Conservation (phyloP, 2,113 vertebrate species). For the Tachysurus fulvidraco region DNA sequence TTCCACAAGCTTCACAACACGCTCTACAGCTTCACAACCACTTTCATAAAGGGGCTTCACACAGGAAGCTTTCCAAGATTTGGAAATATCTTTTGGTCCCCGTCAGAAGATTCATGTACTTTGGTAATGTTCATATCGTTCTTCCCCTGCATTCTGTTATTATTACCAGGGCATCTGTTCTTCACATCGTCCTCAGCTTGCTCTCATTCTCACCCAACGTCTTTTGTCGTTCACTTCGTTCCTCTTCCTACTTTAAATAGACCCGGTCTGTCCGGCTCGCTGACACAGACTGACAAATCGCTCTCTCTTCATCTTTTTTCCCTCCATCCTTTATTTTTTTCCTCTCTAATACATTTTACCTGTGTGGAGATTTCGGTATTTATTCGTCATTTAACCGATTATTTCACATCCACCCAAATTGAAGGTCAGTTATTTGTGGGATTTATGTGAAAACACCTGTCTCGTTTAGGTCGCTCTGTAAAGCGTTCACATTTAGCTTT, state of each 20-base stretch:
- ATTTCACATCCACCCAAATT: background rate
- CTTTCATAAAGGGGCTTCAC: background rate
- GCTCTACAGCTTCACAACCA: background rate
- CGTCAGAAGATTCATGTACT: background rate
- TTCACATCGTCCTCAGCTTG: background rate
- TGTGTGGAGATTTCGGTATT: background rate
- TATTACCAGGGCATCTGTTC: background rate
- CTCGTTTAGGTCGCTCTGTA: background rate
- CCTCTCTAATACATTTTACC: background rate
- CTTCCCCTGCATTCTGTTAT: constrained; percentile 6
- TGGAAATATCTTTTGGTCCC: background rate
- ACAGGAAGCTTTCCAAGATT: background rate
- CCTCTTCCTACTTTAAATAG: constrained; percentile 9
- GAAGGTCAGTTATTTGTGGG: background rate
- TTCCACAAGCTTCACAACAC: background rate
- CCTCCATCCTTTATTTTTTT: background rate
- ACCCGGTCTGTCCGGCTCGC: background rate
- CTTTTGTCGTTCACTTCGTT: background rate
- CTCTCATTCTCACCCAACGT: background rate
- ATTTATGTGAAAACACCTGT: background rate
- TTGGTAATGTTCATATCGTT: background rate
- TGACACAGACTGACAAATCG: background rate
- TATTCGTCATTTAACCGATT: background rate
- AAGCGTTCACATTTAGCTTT: background rate
- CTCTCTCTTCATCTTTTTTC: background rate